Evolutionary conservation across 2,888 invertebrate genomes (phyloP).

Genomic region (Arge pagana): DNA sequence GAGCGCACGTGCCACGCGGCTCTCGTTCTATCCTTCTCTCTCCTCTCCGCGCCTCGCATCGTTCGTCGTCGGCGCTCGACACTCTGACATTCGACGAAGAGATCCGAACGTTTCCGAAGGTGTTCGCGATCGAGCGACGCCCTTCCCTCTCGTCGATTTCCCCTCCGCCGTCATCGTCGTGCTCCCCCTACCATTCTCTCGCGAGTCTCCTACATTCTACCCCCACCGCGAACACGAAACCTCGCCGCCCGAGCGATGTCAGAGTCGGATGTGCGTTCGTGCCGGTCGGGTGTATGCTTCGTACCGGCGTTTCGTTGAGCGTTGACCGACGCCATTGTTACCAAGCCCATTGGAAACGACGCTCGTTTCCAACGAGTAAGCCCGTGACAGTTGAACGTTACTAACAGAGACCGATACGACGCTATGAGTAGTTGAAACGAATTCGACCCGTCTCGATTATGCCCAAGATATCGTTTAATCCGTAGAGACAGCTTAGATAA

Average conservation of each 20-base stretch:
- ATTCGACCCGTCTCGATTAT: not conserved
- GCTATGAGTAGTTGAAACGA: no score
- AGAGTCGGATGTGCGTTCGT: slow-evolving; percentile 36
- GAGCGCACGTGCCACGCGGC: slow-evolving; percentile 33
- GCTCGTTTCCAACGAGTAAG: slow-evolving; percentile 7
- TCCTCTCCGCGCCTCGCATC: slow-evolving; percentile 1
- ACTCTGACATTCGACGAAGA: slow-evolving; percentile 38
- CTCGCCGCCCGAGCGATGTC: slow-evolving; percentile 20
- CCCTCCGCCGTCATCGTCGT: slow-evolving; percentile 2
- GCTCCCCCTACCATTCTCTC: slow-evolving; percentile 7
- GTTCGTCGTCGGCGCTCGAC: not conserved
- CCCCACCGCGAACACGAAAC: slow-evolving; percentile 8
- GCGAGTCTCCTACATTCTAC: slow-evolving; percentile 1
- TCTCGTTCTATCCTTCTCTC: slow-evolving; percentile 12
- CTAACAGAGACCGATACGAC: no score
- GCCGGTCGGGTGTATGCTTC: slow-evolving; percentile 27
- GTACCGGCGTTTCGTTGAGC: slow-evolving; percentile 25
- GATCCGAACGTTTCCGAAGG: slow-evolving; percentile 40
- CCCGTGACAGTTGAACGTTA: slow-evolving; percentile 8
- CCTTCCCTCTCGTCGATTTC: slow-evolving; percentile 31
- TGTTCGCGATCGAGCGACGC: slow-evolving; percentile 43
- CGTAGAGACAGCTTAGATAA: not conserved
- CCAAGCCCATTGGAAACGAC: slow-evolving; percentile 26
- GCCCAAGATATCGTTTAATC: not conserved
- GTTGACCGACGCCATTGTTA: slow-evolving; percentile 39